Conservation (phyloP, 2,797 vertebrate genomes). For the Pipistrellus nathusii region DNA sequence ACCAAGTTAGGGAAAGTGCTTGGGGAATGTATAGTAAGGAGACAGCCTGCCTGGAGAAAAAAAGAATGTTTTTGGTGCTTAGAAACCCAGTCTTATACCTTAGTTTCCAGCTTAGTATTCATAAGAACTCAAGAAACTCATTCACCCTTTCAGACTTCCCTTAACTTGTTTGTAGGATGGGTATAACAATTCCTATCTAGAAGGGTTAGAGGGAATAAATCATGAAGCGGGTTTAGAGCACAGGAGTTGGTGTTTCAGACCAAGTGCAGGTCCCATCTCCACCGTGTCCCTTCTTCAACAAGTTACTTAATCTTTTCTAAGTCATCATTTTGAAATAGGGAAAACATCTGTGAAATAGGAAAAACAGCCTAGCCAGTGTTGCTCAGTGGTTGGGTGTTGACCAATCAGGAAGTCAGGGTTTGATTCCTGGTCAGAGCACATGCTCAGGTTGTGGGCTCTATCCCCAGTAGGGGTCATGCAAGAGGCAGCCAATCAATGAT, state of each 20-base stretch:
- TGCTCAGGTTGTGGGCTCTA: no score
- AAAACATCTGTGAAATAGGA: not conserved
- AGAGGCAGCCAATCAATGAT: no score
- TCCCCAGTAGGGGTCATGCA: no score
- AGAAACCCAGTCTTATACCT: slow-evolving; percentile 9
- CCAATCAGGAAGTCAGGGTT: no score
- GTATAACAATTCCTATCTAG: not conserved
- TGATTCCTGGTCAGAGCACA: no score
- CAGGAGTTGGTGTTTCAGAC: not conserved
- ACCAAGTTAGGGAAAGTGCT: not conserved
- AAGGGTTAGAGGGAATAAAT: not conserved
- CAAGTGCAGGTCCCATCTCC: not conserved
- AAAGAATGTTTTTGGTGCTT: not conserved
- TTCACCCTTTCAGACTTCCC: not conserved
- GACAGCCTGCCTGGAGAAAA: not conserved
- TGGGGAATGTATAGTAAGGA: not conserved
- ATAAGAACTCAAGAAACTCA: slow-evolving; percentile 12
- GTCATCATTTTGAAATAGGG: not conserved
- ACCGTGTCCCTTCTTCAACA: not conserved
- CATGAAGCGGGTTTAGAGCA: not conserved
- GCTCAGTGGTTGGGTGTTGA: no score
- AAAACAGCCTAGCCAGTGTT: not conserved
- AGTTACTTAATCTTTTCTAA: slow-evolving; percentile 5
- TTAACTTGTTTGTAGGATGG: slow-evolving; percentile 21
- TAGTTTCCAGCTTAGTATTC: not conserved